Base-by-base conservation (phyloP, 2,797 vertebrate species). In the Tiaroga cobitis region DNA sequence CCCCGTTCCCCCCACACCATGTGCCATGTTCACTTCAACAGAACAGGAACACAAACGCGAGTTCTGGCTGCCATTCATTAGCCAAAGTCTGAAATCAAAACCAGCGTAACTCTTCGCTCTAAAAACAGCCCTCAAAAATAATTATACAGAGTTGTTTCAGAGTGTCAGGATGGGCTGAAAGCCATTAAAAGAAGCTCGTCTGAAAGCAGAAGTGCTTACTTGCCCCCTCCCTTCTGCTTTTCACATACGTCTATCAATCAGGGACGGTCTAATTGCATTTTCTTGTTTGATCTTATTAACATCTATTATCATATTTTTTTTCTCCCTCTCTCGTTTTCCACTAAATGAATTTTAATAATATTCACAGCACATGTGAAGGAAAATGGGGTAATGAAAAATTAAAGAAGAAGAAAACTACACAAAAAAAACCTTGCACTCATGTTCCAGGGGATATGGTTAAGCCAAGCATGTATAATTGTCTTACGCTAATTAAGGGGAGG, bases 401-500 rank as follows among this genome's bases (percentile, higher is more conserved):
- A 0, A 18, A 18, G 3, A 3, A 29, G 1, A 32, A 90, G 54
- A 89, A 84, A 7, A 63, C 8, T 87, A 81, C 6, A 39, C 2
- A 76, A 51, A 86, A 88, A 91, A 94, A 90, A 91, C 92, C 93
- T 90, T 89, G 76, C 89, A 90, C 91, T 93, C 91, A 51, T 93
- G 93, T 94, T 95, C 91, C 92, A 91, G 91, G 93, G 95, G 94
- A 93, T 93, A 94, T 91, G 91, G 93, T 93, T 93, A 93, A 95
- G 94, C 93, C 94, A 95, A 95, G 95, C 94, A 94, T 95, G 94
- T 94, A 93, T 95, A 96, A 96, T 95, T 95, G 94, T 94, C 92
- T 93, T 94, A 94, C 94, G 92, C 94, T 95, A 96, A 96, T 95
- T 95, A 95, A 92, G 92, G 88, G 84, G 83, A 87, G 89, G 84